Evolutionary conservation across 2,888 invertebrate genomes (phyloP).

Genomic region (Agrypnus murinus): DNA sequence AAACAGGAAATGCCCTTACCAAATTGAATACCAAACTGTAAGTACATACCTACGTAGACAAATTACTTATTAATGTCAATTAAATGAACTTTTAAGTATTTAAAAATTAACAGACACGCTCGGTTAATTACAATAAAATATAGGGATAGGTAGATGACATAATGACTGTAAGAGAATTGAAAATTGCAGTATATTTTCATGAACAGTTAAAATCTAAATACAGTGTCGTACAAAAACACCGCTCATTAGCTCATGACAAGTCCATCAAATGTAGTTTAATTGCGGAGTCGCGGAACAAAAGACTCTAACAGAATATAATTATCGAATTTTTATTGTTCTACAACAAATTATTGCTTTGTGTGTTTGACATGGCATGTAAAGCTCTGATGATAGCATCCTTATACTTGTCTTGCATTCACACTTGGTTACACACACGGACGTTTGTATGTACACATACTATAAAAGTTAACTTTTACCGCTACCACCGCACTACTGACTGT

Average conservation of each 20-base stretch:
- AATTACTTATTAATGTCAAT: no score
- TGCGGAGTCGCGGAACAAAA: slow-evolving; percentile 56
- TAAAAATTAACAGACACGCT: slow-evolving; percentile 44
- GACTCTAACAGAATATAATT: slow-evolving; percentile 59
- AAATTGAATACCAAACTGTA: no score
- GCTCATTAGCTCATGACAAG: slow-evolving; percentile 49
- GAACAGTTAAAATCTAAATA: slow-evolving; percentile 49
- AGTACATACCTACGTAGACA: no score
- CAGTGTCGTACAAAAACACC: slow-evolving; percentile 43
- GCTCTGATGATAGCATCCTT: slow-evolving; percentile 60
- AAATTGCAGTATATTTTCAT: slow-evolving; percentile 31
- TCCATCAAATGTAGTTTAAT: slow-evolving; percentile 56
- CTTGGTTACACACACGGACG: slow-evolving; percentile 58
- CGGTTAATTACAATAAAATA: slow-evolving; percentile 38
- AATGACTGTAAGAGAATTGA: slow-evolving; percentile 34
- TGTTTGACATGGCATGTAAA: slow-evolving; percentile 60
- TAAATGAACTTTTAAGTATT: slow-evolving; percentile 14
- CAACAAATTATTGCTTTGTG: slow-evolving; percentile 61
- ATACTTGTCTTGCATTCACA: slow-evolving; percentile 58
- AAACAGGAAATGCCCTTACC: no score
- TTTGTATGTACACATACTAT: slow-evolving; percentile 1
- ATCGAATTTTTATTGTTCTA: slow-evolving; percentile 60
- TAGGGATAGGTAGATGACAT: slow-evolving; percentile 45
- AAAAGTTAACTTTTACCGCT: slow-evolving; percentile 42
- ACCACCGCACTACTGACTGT: no score